phyloP scores from a whole-genome alignment of 2,888 invertebrate genomes.

The Trissoscelio sp. region DNA sequence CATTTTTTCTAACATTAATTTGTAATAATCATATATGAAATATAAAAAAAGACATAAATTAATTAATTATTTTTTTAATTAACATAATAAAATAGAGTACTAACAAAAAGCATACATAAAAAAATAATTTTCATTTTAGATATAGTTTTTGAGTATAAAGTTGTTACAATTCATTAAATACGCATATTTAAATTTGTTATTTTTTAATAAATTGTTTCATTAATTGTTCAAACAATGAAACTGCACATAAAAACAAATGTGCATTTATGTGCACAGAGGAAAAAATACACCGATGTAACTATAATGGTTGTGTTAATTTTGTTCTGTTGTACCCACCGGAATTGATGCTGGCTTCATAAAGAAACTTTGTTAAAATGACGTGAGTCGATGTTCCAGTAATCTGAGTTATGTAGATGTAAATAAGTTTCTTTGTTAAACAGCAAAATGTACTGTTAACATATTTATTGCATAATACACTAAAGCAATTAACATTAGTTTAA shows the following conservation, averaged over 20 bases:
- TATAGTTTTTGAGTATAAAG: no score
- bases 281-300: neutral
- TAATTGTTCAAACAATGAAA: neutral
- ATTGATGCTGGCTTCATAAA: constrained; percentile 12
- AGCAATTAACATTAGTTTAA: neutral
- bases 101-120: no score
- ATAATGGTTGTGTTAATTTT: neutral
- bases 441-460: neutral
- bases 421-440: constrained; percentile 7
- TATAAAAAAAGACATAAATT: no score
- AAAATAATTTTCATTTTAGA: no score
- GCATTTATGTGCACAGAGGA: constrained; percentile 1
- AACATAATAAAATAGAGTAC: no score
- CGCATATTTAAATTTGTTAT: neutral
- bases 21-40: no score
- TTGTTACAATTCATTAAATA: no score
- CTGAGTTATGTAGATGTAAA: constrained; percentile 1
- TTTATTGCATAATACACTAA: neutral
- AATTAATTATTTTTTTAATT: no score
- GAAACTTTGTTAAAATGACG: constrained; percentile 15
- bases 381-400: constrained; percentile 3
- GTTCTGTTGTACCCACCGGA: constrained; percentile 8
- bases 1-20: no score
- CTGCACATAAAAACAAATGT: constrained; percentile 3
- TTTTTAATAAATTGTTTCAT: neutral